Evolutionary conservation across 2,113 vertebrate species (phyloP).

Genomic region (Phainopepla nitens): DNA sequence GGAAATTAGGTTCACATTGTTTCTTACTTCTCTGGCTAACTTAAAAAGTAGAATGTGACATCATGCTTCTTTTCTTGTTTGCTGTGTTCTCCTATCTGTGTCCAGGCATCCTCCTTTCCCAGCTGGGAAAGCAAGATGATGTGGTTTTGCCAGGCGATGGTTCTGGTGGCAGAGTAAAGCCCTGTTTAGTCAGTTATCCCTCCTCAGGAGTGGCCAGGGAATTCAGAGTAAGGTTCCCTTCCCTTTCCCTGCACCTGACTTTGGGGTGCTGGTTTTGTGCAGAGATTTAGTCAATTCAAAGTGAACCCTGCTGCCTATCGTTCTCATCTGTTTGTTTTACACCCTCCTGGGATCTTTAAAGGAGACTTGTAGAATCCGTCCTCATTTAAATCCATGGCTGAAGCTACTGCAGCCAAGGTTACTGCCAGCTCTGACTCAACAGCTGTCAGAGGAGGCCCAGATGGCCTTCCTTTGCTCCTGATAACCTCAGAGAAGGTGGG

Average conservation of each 20-base stretch:
- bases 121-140: neutral
- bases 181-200: neutral
- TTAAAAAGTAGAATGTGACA: neutral
- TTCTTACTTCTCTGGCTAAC: slow-evolving; percentile 5
- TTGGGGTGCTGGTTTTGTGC: neutral
- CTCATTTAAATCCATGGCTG: neutral
- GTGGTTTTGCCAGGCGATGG: neutral
- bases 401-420: neutral
- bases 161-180: neutral
- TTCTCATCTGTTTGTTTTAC: neutral
- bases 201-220: neutral
- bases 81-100: neutral
- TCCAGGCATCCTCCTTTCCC: neutral
- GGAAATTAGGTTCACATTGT: slow-evolving; percentile 3
- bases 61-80: neutral
- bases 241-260: neutral
- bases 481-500: neutral
- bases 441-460: neutral
- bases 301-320: neutral
- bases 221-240: neutral
- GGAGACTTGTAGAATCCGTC: neutral
- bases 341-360: neutral
- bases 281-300: neutral
- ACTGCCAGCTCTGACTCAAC: neutral
- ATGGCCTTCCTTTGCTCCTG: neutral